These are phyloP conservation scores for Nysson spinosus DNA, from an alignment of 2,888 invertebrate genomes.

Conservation along the genomic window DNA sequence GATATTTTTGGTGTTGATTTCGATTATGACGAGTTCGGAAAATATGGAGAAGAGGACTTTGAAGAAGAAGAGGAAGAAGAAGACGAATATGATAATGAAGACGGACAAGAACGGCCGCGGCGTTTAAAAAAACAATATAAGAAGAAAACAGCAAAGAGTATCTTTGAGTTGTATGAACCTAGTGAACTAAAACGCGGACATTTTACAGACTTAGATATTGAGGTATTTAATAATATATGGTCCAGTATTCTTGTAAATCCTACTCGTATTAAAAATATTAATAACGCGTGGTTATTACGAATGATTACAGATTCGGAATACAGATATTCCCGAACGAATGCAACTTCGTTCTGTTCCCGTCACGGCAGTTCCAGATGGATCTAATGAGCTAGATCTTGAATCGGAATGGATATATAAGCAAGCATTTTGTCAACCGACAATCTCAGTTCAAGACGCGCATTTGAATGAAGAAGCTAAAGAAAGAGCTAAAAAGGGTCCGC, in stretches of 20 bases:
- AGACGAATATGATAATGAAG: slow-evolving; percentile 88
- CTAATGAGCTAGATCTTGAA: slow-evolving; percentile 94
- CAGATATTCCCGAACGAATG: slow-evolving; percentile 95
- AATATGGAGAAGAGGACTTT: slow-evolving; percentile 92
- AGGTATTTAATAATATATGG: slow-evolving; percentile 75
- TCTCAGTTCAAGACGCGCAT: slow-evolving; percentile 87
- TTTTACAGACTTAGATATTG: slow-evolving; percentile 95
- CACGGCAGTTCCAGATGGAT: slow-evolving; percentile 88
- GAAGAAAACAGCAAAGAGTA: slow-evolving; percentile 90
- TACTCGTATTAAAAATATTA: background rate
- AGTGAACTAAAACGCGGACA: slow-evolving; percentile 97
- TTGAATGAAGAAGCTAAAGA: slow-evolving; percentile 79
- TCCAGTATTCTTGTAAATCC: background rate
- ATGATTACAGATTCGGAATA: slow-evolving; percentile 84
- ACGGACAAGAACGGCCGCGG: slow-evolving; percentile 81
- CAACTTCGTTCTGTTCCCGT: slow-evolving; percentile 93
- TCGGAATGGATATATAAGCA: slow-evolving; percentile 98
- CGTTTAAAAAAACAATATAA: slow-evolving; percentile 87
- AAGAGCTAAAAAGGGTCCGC: slow-evolving; percentile 82
- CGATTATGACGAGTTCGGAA: slow-evolving; percentile 93
- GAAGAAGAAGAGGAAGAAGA: slow-evolving; percentile 90
- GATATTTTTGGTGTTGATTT: slow-evolving; percentile 99
- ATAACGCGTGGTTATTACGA: background rate
- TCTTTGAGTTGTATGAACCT: slow-evolving; percentile 97
- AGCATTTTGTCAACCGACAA: slow-evolving; percentile 90